Evolutionary conservation across 1,140 invertebrate genomes (phyloP).

Genomic region (Daktulosphaira vitifoliae): DNA sequence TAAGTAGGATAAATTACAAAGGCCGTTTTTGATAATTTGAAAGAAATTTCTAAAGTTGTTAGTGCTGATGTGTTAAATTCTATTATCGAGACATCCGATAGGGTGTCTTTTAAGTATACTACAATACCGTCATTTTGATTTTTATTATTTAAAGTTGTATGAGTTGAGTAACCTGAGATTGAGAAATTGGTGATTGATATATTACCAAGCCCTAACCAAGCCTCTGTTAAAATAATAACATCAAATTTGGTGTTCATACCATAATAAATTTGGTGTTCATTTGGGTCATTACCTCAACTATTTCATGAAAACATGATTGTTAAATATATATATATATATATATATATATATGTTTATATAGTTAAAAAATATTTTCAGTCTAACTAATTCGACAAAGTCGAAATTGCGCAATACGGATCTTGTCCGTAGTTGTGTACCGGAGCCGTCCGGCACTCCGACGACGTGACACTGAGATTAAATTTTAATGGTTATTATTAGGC

Average conservation of each 20-base stretch:
- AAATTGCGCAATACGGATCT: no score
- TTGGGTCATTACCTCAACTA: no score
- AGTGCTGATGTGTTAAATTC: not conserved
- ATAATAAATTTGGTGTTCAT: no score
- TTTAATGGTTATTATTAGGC: no score
- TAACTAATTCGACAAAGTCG: no score
- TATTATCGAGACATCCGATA: not conserved
- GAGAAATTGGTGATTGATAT: constrained; percentile 11
- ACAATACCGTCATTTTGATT: constrained; percentile 6
- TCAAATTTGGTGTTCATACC: constrained; percentile 4
- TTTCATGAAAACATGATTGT: no score
- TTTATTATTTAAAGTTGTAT: not conserved
- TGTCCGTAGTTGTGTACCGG: no score
- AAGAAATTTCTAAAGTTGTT: not conserved
- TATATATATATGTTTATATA: no score
- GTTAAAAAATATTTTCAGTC: no score
- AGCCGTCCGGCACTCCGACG: no score
- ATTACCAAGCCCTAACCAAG: not conserved
- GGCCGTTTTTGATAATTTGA: not conserved
- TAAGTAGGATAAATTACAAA: not conserved
- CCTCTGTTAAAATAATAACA: constrained; percentile 1
- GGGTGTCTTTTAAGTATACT: constrained; percentile 7
- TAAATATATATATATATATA: no score
- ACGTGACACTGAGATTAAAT: no score
- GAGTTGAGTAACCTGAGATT: not conserved